Evolutionary conservation across 2,888 invertebrate genomes (phyloP).

Genomic region (Pachydiplax longipennis): DNA sequence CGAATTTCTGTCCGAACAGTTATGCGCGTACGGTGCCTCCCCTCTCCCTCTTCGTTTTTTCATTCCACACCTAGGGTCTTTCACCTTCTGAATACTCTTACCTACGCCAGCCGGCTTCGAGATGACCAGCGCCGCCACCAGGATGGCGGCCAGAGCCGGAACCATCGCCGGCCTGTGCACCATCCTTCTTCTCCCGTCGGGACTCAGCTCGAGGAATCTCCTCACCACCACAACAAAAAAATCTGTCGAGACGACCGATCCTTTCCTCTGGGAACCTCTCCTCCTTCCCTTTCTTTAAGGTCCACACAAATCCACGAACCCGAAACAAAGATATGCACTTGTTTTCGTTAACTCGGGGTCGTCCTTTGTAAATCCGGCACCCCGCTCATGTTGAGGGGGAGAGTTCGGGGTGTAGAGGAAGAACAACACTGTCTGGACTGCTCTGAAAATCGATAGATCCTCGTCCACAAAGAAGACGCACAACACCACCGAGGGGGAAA

Average conservation of each 20-base stretch:
- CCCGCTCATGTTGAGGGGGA: not conserved
- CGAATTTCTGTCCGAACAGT: constrained; percentile 33
- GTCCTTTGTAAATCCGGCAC: not conserved
- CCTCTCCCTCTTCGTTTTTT: not conserved
- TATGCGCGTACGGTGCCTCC: constrained; percentile 25
- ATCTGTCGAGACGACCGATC: not conserved
- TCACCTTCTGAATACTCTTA: constrained; percentile 37
- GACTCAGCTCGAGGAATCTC: not conserved
- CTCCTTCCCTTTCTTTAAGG: not conserved
- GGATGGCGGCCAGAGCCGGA: constrained; percentile 16
- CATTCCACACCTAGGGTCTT: constrained; percentile 29
- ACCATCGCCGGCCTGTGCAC: not conserved
- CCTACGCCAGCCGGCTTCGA: not conserved
- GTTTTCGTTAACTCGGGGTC: not conserved
- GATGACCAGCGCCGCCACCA: constrained; percentile 28
- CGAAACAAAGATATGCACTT: not conserved
- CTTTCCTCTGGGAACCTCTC: not conserved
- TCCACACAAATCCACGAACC: not conserved
- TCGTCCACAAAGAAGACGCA: not conserved
- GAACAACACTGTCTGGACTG: not conserved
- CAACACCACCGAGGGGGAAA: not conserved
- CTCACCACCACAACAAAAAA: not conserved
- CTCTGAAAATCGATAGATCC: not conserved
- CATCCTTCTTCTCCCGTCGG: not conserved
- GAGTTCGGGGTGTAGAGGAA: not conserved